Evolutionary conservation across 2,113 vertebrate species (phyloP).

Genomic region (Hypocryptadius cinnamomeus): DNA sequence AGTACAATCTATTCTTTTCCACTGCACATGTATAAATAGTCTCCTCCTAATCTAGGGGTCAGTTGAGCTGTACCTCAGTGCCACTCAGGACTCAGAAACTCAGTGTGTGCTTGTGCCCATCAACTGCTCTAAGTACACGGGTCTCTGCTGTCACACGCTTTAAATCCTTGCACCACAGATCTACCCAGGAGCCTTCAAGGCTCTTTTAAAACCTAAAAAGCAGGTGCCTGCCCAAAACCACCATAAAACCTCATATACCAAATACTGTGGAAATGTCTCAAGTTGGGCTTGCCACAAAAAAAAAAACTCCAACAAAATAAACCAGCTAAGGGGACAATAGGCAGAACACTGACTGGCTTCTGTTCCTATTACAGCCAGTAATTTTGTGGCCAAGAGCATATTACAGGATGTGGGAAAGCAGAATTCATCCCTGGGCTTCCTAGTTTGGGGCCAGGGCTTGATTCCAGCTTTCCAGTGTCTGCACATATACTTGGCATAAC

Average conservation of each 20-base stretch:
- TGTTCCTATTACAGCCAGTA: background rate
- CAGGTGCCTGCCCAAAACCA: background rate
- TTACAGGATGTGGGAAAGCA: conserved; percentile 30
- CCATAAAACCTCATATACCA: background rate
- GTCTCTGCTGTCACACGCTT: background rate
- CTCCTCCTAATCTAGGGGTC: background rate
- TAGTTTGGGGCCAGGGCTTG: background rate
- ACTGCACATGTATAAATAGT: conserved; percentile 27
- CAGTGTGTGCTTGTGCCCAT: background rate
- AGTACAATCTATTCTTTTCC: conserved; percentile 34
- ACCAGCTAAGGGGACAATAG: background rate
- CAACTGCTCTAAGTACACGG: background rate
- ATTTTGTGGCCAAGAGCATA: background rate
- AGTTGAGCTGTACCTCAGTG: background rate
- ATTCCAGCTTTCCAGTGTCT: conserved; percentile 12
- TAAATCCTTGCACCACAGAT: background rate
- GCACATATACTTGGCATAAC: background rate
- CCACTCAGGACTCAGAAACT: background rate
- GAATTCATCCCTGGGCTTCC: background rate
- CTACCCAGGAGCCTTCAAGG: background rate
- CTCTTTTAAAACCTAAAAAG: background rate
- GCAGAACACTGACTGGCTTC: background rate
- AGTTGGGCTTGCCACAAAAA: background rate
- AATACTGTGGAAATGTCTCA: background rate
- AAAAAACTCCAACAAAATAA: background rate